Conservation (phyloP, 53 echinoderm and acorn worm species). For the Actinopyga echinites region DNA sequence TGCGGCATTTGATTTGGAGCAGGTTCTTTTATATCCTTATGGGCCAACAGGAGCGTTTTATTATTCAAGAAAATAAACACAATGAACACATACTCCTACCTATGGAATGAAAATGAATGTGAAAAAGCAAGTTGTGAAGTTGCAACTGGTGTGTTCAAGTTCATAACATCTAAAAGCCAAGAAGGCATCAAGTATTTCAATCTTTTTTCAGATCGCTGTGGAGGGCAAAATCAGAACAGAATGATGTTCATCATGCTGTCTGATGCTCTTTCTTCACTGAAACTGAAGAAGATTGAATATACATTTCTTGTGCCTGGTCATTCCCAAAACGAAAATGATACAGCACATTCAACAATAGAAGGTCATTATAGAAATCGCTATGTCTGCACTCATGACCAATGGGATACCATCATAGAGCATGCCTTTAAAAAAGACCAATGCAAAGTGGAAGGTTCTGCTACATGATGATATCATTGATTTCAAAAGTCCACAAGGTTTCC, state of each 20-base stretch:
- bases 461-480: too few relatives aligned
- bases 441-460: too few relatives aligned
- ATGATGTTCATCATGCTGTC: conserved; percentile 1
- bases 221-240: not conserved
- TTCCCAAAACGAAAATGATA: conserved; percentile 8
- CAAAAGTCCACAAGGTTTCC: too few relatives aligned
- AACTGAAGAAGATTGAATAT: not conserved
- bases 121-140: not conserved
- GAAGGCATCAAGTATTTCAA: not conserved
- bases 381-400: not conserved
- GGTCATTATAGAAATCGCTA: not conserved
- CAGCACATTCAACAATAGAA: not conserved
- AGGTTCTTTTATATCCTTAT: too few relatives aligned
- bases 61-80: too few relatives aligned
- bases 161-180: not conserved
- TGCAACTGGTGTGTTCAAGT: not conserved
- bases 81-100: too few relatives aligned
- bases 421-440: not conserved
- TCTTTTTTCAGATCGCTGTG: not conserved
- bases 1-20: too few relatives aligned
- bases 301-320: not conserved
- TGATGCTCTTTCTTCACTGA: not conserved
- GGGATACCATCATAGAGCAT: not conserved
- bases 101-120: too few relatives aligned
- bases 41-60: too few relatives aligned